Percentiles rank a stretch among this genome's conserved stretches.
Conservation (phyloP, 2,888 invertebrate genomes). For the Netelia inedita region DNA sequence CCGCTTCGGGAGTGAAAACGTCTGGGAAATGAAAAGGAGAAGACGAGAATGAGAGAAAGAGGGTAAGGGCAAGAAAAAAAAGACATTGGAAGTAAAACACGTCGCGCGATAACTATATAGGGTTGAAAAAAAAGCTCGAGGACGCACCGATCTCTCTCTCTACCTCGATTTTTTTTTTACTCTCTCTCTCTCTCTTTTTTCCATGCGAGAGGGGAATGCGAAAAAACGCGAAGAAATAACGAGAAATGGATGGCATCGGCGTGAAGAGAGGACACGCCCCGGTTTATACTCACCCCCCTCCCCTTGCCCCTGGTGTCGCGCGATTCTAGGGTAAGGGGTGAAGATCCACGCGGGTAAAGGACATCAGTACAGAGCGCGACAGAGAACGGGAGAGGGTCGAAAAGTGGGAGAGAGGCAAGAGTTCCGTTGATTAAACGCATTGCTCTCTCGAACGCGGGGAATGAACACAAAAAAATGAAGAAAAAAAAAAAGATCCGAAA, state of each 20-base stretch:
- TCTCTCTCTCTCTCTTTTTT: too few species aligned
- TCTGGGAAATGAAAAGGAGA: conserved; percentile 44
- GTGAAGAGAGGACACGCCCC: conserved; percentile 40
- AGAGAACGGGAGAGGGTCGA: background rate
- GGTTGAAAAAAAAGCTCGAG: conserved; percentile 3
- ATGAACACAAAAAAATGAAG: conserved; percentile 35
- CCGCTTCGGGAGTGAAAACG: conserved; percentile 55
- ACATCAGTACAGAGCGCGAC: conserved; percentile 7
- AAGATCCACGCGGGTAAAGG: conserved; percentile 29
- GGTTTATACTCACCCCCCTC: conserved; percentile 13
- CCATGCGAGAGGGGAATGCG: conserved; percentile 4
- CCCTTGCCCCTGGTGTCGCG: too few species aligned
- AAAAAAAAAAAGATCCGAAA: conserved; percentile 13
- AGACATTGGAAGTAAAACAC: conserved; percentile 9
- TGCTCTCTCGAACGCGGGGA: conserved; percentile 54
- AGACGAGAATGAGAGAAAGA: conserved; percentile 4
- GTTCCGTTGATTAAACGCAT: conserved; percentile 63
- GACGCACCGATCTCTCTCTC: background rate
- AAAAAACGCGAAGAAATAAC: conserved; percentile 42
- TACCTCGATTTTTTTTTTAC: background rate
- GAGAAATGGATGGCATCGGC: conserved; percentile 54
- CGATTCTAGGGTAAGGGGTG: conserved; percentile 26
- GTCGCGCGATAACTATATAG: conserved; percentile 33
- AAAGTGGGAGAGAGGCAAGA: background rate
- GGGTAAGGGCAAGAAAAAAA: background rate